phyloP scores from a whole-genome alignment of 1,140 invertebrate species.

The Drosophila kurseongensis region DNA sequence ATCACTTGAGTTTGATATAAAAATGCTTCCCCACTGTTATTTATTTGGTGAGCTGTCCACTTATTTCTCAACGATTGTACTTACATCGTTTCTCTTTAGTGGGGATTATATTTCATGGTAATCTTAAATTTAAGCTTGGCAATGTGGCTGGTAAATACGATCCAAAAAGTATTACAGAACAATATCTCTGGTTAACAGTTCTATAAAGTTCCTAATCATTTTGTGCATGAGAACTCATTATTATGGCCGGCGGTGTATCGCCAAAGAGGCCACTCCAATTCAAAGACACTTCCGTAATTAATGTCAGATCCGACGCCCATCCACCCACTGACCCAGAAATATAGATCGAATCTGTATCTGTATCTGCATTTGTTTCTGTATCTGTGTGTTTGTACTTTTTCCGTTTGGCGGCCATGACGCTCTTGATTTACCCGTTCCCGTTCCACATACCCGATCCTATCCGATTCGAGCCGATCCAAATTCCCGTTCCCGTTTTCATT shows the following conservation, averaged over 20 bases:
- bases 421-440: slow-evolving; percentile 6
- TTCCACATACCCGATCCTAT: not conserved
- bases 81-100: too few species aligned
- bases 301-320: not conserved
- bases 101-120: too few species aligned
- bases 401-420: not conserved
- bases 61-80: not conserved
- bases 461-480: slow-evolving; percentile 1
- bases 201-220: not conserved
- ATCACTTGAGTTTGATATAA: not conserved
- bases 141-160: too few species aligned
- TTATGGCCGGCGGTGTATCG: not conserved
- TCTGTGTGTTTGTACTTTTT: not conserved
- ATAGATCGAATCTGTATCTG: not conserved
- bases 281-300: slow-evolving; percentile 5
- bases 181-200: too few species aligned
- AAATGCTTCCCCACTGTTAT: not conserved
- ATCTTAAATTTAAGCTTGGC: too few species aligned
- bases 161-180: too few species aligned
- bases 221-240: not conserved
- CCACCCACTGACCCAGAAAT: slow-evolving; percentile 15
- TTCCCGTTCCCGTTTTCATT: slow-evolving; percentile 17
- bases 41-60: not conserved
- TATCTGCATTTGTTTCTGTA: not conserved
- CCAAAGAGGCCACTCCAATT: slow-evolving; percentile 1